Conservation (phyloP, 2,113 vertebrate genomes). For the Uropsilus gracilis region DNA sequence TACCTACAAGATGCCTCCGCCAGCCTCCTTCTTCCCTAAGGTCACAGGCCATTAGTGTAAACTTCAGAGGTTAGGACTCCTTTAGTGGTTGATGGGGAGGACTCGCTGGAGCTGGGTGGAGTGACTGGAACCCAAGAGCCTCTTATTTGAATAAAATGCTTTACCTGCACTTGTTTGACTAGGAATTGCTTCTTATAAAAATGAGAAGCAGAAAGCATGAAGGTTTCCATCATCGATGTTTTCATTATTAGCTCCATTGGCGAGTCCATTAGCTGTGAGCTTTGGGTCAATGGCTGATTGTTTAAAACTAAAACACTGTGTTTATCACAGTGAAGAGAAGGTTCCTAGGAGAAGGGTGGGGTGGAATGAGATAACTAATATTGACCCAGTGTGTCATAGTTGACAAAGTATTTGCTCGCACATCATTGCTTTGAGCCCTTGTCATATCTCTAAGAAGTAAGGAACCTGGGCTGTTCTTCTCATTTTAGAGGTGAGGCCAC, state of each 20-base stretch:
- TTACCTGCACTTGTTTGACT: neutral
- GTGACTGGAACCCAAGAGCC: neutral
- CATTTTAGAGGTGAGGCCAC: neutral
- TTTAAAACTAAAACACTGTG: neutral
- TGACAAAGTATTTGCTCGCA: neutral
- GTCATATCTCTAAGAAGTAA: neutral
- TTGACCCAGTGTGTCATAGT: accelerated
- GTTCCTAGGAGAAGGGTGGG: neutral
- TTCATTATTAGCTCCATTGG: constrained; percentile 55
- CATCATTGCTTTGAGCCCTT: neutral
- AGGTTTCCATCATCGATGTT: constrained; percentile 3
- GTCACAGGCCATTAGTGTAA: neutral
- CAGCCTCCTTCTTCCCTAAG: accelerated
- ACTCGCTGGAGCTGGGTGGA: neutral
- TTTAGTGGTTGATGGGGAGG: neutral
- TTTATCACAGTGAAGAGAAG: constrained; percentile 17
- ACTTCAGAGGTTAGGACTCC: neutral
- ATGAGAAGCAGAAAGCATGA: neutral
- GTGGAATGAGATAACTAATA: neutral
- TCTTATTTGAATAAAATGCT: neutral
- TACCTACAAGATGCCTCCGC: neutral
- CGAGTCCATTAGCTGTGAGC: constrained; percentile 50
- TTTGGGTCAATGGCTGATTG: constrained; percentile 39
- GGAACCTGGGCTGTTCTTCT: neutral
- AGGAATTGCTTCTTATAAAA: constrained; percentile 6